A percentile compares a stretch with the other conserved stretches of the same genome.
Conservation (phyloP, 37 sponge, comb jelly and placozoan genomes). For the Amphimedon queenslandica region DNA sequence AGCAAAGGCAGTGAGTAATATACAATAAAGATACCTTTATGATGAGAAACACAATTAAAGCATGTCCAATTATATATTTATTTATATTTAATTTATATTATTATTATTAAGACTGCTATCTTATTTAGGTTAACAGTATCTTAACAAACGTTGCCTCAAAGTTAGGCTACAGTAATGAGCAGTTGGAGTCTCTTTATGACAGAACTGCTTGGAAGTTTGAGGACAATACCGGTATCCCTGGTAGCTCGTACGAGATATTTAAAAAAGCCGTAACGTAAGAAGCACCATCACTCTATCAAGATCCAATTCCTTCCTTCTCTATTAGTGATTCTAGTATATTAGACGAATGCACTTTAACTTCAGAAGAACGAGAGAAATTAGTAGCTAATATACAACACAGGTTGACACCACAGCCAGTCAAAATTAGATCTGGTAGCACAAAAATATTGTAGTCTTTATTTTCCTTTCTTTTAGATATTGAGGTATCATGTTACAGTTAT, state of each 20-base stretch:
- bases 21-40: background rate
- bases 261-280: conserved; percentile 85
- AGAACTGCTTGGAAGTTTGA: conserved; percentile 94
- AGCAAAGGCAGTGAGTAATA: conserved; percentile 79
- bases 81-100: no score
- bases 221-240: conserved; percentile 64
- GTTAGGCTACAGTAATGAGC: conserved; percentile 80
- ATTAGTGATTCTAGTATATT: conserved; percentile 49
- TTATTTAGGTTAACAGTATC: conserved; percentile 83
- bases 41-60: background rate
- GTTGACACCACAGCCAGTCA: conserved; percentile 94
- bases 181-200: conserved; percentile 89
- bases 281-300: no score
- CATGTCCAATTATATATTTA: no score
- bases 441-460: background rate
- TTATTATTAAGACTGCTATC: background rate
- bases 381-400: conserved; percentile 84
- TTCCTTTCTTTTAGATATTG: conserved; percentile 53
- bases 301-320: no score
- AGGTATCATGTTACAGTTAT: conserved; percentile 94
- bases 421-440: conserved; percentile 83
- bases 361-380: conserved; percentile 63
- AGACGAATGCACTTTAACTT: conserved; percentile 40
- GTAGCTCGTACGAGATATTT: conserved; percentile 87
- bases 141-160: conserved; percentile 84